Evolutionary conservation across 1,140 invertebrate genomes (phyloP), one percentile per base, ranked within the genome.

Genomic region (Orius insidiosus): DNA sequence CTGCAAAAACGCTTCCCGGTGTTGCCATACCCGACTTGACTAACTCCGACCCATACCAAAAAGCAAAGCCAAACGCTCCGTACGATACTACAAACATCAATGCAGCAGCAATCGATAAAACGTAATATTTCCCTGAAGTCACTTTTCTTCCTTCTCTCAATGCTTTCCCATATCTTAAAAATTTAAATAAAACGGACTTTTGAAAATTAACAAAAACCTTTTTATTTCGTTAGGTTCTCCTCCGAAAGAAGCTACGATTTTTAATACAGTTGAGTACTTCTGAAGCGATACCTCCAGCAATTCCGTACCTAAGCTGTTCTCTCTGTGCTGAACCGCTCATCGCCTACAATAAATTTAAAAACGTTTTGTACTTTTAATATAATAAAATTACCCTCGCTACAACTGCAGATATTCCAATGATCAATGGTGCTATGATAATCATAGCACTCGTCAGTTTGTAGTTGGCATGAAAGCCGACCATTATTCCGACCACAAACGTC

Each of bases 391-490:
- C 58, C 50, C 71, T 60, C 24, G 69, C 67, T 31, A 80, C 70
- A 18, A n/a, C 56, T 9, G 68, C 70, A 44, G 78, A 73, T 1
- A 75, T 62, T 5, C 72, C 61, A 6, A 76, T 66, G 2, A 80
- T 72, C 5, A 85, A 56, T 0, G 86, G 86, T 33, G 84, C 70
- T 8, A 83, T 75, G 30, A 74, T 69, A 16, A 92, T 59, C 52
- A 88, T 85, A 7, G 88, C 70, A 2, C 87, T 61, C 2, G 86
- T 79, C 5, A 92, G 62, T 58, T 84, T 70, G 84, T 85, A 90
- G 48, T 82, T 83, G 52, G 75, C 77, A 13, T 75, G 56, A 37
- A 90, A 74, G 5, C 82, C 82, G 55, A 84, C 72, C 1, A 76
- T 62, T 7, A 89, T 57, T 7, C 75, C 77, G 11, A 76, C 70